Base-by-base conservation (phyloP, 2,888 invertebrate genomes). In the Sinodicranocentrus sp. region DNA sequence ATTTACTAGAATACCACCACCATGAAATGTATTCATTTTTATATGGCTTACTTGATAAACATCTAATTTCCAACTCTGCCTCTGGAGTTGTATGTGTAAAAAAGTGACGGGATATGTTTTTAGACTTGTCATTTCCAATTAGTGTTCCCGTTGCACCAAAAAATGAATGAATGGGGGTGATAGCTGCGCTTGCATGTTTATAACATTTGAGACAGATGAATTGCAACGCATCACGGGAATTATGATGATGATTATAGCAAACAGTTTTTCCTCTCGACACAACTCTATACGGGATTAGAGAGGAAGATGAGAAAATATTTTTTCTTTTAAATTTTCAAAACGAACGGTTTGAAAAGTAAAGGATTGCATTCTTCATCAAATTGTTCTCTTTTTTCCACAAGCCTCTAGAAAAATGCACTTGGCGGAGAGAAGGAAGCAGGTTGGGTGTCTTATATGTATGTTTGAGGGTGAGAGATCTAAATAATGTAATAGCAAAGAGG, bases 71-170 rank as follows among this genome's bases (percentile, higher is more conserved):
- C n/a, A n/a, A n/a, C n/a, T n/a, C n/a, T n/a, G n/a, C n/a, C n/a
- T n/a, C n/a, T n/a, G n/a, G n/a, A n/a, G n/a, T n/a, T n/a, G n/a
- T n/a, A n/a, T n/a, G n/a, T n/a, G 6, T 15, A 57, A 44, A 59
- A 44, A 73, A 25, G 25, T 73, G 59, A 73, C 73, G 44, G 73
- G 73, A 54, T 57, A 21, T 10, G 23, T 6, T 71, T 70, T 57
- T 71, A n/a, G 25, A 44, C 63, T 48, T 75, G 75, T 75, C 75
- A 63, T 63, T 75, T 75, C 75, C 75, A 75, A 75, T 75, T 75
- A 75, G 52, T 28, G 28, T 52, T 61, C 63, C 75, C 63, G 75
- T 63, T 75, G 19, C 21, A 75, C 15, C 19, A 44, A 33, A 28
- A 23, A 5, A 43, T 61, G 59, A 59, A 52, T 33, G 63, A 63